Evolutionary conservation across 2,797 vertebrate species (phyloP).

Genomic region (Coccyzus lansbergi): DNA sequence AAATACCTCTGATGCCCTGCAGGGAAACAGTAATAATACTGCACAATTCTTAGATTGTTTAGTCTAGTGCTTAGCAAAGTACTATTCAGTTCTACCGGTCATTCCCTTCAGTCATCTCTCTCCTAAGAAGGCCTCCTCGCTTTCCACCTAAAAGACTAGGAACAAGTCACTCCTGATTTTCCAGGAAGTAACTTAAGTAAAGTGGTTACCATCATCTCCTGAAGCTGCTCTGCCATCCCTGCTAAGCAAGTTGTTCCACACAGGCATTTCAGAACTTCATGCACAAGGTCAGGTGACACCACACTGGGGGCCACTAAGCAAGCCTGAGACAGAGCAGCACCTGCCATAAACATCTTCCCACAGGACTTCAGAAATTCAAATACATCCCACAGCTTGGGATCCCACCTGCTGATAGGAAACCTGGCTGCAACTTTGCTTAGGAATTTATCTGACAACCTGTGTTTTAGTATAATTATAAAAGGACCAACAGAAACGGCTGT

Average conservation of each 20-base stretch:
- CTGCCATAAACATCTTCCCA: not conserved
- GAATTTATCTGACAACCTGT: not conserved
- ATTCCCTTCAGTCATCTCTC: not conserved
- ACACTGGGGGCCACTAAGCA: not conserved
- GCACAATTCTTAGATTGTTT: not conserved
- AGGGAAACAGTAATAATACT: not conserved
- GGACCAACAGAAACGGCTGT: not conserved
- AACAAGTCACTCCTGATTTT: slow-evolving; percentile 33
- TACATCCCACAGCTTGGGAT: not conserved
- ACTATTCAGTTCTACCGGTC: not conserved
- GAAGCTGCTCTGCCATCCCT: not conserved
- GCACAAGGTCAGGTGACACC: not conserved
- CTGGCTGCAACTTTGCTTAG: not conserved
- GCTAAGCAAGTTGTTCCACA: not conserved
- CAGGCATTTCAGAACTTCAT: not conserved
- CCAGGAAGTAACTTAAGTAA: not conserved
- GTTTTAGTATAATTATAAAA: not conserved
- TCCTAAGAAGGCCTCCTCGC: not conserved
- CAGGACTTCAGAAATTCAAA: not conserved
- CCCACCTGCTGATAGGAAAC: not conserved
- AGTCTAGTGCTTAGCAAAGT: not conserved
- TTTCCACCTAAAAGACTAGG: not conserved
- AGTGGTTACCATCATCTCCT: not conserved
- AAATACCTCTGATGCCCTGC: not conserved
- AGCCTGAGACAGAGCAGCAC: not conserved